Evolutionary conservation across 2,888 invertebrate genomes (phyloP).

Genomic region (Chironomus tentans): DNA sequence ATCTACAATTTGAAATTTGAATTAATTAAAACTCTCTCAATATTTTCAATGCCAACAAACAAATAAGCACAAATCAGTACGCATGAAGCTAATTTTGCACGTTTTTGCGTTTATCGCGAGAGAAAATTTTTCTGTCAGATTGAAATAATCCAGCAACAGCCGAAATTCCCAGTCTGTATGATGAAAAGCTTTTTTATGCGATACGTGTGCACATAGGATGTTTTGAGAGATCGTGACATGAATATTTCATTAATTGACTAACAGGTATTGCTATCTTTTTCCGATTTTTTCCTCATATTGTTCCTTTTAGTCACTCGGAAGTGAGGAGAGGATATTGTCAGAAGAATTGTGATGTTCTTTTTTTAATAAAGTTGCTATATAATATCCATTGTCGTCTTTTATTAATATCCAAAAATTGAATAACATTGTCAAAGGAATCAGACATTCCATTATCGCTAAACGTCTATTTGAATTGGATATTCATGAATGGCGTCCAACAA

Average conservation of each 20-base stretch:
- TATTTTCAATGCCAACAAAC: no score
- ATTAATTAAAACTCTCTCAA: not conserved
- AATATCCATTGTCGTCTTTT: not conserved
- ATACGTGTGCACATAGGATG: not conserved
- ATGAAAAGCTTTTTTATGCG: not conserved
- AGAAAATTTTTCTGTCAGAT: not conserved
- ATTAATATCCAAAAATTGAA: not conserved
- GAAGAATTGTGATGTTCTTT: not conserved
- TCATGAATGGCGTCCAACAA: no score
- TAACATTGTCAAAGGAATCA: not conserved
- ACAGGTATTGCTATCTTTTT: not conserved
- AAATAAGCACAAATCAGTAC: not conserved
- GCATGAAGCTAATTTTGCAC: not conserved
- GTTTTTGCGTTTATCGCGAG: not conserved
- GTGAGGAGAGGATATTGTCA: not conserved
- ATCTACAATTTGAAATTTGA: not conserved
- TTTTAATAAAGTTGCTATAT: no score
- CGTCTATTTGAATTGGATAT: no score
- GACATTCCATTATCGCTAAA: no score
- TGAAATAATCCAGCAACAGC: not conserved
- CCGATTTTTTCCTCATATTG: not conserved
- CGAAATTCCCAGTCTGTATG: no score
- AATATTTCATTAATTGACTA: conserved; percentile 15
- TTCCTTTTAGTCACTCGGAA: not conserved
- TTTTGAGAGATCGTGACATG: conserved; percentile 8